Percentiles rank a stretch among this genome's conserved stretches.
Evolutionary conservation across 2,113 vertebrate genomes (phyloP).

Genomic region (Phalacrocorax aristotelis): DNA sequence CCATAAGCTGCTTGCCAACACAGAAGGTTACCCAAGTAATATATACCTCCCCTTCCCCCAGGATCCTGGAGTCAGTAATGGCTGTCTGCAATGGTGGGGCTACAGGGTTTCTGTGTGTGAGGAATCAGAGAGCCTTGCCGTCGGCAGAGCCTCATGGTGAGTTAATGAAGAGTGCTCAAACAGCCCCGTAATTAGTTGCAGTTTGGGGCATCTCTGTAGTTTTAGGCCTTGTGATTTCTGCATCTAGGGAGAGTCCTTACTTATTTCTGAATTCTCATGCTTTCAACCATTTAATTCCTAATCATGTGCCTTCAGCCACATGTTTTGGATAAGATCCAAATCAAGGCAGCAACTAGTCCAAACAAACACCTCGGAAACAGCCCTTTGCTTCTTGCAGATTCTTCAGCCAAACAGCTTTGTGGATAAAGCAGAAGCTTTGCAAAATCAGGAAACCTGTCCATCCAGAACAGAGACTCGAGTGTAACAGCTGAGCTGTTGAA

Average conservation of each 20-base stretch:
- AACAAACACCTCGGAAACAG: slow-evolving; percentile 21
- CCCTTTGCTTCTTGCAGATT: neutral
- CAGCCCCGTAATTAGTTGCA: neutral
- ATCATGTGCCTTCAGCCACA: slow-evolving; percentile 54
- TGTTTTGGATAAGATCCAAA: slow-evolving; percentile 50
- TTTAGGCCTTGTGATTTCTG: slow-evolving; percentile 19
- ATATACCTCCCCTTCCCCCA: neutral
- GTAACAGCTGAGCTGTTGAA: neutral
- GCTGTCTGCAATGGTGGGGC: neutral
- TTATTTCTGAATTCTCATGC: slow-evolving; percentile 56
- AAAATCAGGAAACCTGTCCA: neutral
- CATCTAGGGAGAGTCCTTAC: neutral
- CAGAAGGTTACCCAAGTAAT: neutral
- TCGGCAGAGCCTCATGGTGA: neutral
- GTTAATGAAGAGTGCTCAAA: neutral
- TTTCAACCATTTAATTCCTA: slow-evolving; percentile 63
- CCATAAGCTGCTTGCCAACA: neutral
- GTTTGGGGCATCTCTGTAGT: neutral
- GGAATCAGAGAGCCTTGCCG: neutral
- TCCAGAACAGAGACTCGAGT: neutral
- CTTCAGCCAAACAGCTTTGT: slow-evolving; percentile 6
- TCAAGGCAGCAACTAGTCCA: slow-evolving; percentile 12
- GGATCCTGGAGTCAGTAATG: neutral
- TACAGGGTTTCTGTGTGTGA: neutral
- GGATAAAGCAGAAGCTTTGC: slow-evolving; percentile 5